Percentiles rank a stretch among this genome's conserved stretches.
phyloP scores from a whole-genome alignment of 2,113 vertebrate genomes.

The Salvelinus alpinus region DNA sequence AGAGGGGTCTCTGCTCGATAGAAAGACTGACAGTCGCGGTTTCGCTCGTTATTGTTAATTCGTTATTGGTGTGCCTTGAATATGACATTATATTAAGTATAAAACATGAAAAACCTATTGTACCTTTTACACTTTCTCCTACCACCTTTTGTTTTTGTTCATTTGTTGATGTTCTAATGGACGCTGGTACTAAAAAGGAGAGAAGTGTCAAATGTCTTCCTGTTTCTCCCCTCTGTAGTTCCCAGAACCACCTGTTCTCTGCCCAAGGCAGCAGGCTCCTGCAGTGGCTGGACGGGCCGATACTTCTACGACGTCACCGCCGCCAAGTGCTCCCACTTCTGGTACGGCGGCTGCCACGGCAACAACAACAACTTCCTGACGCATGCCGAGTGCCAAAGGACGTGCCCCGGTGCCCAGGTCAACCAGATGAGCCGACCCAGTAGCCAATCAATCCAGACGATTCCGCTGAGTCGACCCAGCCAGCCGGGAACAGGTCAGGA shows the following conservation, averaged over 20 bases:
- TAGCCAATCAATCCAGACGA: no score
- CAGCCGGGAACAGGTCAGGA: conserved; percentile 15
- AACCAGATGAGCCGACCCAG: conserved; percentile 18
- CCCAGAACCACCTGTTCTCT: conserved; percentile 83
- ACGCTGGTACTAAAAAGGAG: no score
- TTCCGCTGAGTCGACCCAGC: background rate
- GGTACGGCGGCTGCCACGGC: conserved; percentile 91
- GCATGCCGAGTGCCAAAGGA: conserved; percentile 80
- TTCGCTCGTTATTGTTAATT: no score
- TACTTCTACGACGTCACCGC: conserved; percentile 85
- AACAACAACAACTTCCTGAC: conserved; percentile 90
- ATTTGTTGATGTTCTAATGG: background rate
- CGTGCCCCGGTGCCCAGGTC: conserved; percentile 57
- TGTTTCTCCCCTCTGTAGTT: conserved; percentile 60
- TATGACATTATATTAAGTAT: no score
- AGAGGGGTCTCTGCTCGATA: no score
- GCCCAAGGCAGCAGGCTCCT: conserved; percentile 84
- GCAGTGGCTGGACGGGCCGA: conserved; percentile 80
- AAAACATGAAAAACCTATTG: no score
- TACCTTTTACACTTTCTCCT: no score
- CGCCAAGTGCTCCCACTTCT: conserved; percentile 88
- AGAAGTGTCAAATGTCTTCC: conserved; percentile 1
- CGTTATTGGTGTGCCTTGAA: no score
- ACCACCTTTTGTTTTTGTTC: no score
- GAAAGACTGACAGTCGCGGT: no score